Base-by-base conservation (phyloP, 2,888 invertebrate genomes). In the Noctua janthe region DNA sequence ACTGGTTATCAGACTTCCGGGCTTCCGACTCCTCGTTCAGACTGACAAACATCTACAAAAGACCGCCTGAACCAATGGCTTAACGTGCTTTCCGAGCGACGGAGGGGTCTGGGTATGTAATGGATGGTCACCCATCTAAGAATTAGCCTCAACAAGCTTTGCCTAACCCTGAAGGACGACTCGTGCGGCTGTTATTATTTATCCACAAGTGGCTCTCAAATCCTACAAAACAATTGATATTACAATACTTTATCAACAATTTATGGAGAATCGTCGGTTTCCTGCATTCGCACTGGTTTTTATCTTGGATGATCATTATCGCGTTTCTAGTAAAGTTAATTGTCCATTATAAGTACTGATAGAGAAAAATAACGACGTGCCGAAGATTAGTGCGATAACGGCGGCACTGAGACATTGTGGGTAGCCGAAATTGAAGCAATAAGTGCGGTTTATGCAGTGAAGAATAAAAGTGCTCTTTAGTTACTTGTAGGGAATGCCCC, bases 311-410 rank as follows among this genome's bases (percentile, higher is more conserved):
- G 82, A 87, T 87, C 74, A 49, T 82, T 87, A 90, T 89, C 90
- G n/a, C 15, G 66, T 76, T 80, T 88, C 80, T 78, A 80, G 89
- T 89, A 87, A 87, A 82, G 74, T 51, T 78, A 89, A 90, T 89
- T 83, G 84, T 87, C 89, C 88, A 89, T 83, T 90, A 86, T 73
- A 86, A 86, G 81, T 87, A 75, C 86, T 85, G 89, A 90, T 87
- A 89, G 66, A 71, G 66, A 56, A 80, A 64, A 74, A 78, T 76
- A 81, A 87, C 80, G 76, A 88, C 83, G 64, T 83, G 77, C 80
- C 78, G 71, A 79, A 81, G 81, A 77, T 85, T 51, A 67, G 0
- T 51, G 15, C 3, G 84, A 84, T 84, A 87, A 75, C 29, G n/a
- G 29, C 35, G 69, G 47, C 62, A 62, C 29, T 59, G 72, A 74